Evolutionary conservation across 2,888 invertebrate species (phyloP).

Genomic region (Syritta pipiens): DNA sequence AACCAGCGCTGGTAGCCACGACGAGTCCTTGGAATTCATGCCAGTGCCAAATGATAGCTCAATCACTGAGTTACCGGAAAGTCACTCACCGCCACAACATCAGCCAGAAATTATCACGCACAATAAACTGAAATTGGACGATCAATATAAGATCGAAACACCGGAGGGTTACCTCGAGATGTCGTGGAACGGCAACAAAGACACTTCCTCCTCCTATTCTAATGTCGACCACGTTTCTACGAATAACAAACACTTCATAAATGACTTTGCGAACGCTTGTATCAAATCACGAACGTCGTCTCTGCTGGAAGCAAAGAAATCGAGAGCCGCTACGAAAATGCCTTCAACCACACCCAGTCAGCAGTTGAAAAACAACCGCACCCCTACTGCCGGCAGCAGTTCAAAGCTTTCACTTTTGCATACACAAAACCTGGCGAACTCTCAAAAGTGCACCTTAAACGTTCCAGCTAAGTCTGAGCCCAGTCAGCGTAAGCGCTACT

Average conservation of each 20-base stretch:
- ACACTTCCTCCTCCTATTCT: neutral
- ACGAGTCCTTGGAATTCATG: constrained; percentile 56
- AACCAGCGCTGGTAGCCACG: constrained; percentile 25
- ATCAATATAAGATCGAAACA: constrained; percentile 75
- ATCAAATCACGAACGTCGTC: constrained; percentile 23
- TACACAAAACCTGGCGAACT: constrained; percentile 37
- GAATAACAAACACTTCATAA: neutral
- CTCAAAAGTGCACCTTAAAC: neutral
- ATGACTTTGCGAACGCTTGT: constrained; percentile 12
- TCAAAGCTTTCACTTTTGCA: constrained; percentile 51
- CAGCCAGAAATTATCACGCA: constrained; percentile 70
- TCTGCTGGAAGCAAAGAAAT: constrained; percentile 20
- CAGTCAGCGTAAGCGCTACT: constrained; percentile 32
- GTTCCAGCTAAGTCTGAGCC: constrained; percentile 26
- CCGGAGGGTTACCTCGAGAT: constrained; percentile 85
- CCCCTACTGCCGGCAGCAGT: neutral
- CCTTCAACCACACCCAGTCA: constrained; percentile 20
- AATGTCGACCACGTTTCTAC: neutral
- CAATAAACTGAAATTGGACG: constrained; percentile 72
- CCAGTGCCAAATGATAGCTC: constrained; percentile 49
- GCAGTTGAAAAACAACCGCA: constrained; percentile 1
- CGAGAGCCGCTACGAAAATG: constrained; percentile 30
- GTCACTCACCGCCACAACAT: constrained; percentile 77
- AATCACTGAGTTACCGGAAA: constrained; percentile 79
- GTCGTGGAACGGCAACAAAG: constrained; percentile 80